Base-by-base conservation (phyloP, 2,113 vertebrate genomes). In the Carlito syrichta region DNA sequence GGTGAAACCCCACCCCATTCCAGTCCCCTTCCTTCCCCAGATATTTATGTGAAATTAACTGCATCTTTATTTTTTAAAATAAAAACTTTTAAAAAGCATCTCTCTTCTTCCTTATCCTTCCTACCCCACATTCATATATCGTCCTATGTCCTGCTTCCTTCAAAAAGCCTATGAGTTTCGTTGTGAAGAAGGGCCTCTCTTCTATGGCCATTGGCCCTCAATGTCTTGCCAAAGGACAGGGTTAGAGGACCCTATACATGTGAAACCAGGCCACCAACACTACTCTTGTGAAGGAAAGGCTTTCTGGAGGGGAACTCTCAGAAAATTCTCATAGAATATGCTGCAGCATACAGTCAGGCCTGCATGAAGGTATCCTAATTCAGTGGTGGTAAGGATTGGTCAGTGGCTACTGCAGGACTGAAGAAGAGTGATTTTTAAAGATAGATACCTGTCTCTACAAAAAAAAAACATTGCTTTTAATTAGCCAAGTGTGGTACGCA, bases 1-100 rank as follows among this genome's bases (percentile, higher is more conserved):
- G 98, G 98, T 54, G 38, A 96, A 96, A 97, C 94, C 20, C 48
- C 48, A 56, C 90, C 94, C 89, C 86, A 40, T 9, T 56, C 90
- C 79, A 96, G 0, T 0, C 0, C 45, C 86, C 48, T 9, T 43
- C 66, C 50, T 38, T 90, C 82, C 91, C 40, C 2, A 78, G 81
- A 97, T 97, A 96, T 94, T 96, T 98, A 98, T 98, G 96, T 98
- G 96, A 98, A 98, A 79, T 94, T 85, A 95, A 94, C 89, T 83
- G 97, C 0, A 77, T 97, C 85, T 98, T 97, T 98, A 99, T 99
- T 99, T 98, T 99, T 99, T 98, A 97, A 98, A 99, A 98, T 98
- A 98, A 98, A 99, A 98, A 32, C 95, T 93, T 95, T 97, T 5
- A 88, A 96, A 96, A 96, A 90, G 93, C 77, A 73, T 40, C 25